These are phyloP conservation scores for Myiopsitta monachus DNA, from an alignment of 2,113 vertebrate genomes.

Conservation along the genomic window DNA sequence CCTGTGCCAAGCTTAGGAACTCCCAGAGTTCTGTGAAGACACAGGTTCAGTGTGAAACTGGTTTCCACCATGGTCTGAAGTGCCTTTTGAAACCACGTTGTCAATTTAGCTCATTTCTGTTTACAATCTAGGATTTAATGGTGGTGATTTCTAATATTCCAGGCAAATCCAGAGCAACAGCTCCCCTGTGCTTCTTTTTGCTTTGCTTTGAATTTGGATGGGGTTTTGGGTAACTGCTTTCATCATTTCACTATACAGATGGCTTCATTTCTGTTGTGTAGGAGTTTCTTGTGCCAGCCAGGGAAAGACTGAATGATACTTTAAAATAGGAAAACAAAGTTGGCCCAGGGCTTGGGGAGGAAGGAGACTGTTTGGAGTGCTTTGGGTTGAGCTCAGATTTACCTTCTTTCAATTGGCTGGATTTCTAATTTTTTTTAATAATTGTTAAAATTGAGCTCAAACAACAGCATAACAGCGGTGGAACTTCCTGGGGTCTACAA, in stretches of 20 bases:
- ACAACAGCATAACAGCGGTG: background rate
- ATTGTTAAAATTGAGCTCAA: background rate
- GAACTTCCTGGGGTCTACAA: background rate
- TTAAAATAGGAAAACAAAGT: background rate
- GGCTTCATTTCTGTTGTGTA: background rate
- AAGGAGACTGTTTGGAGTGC: background rate
- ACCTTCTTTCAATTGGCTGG: background rate
- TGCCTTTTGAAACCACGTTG: background rate
- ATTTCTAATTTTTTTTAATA: background rate
- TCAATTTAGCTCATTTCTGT: background rate
- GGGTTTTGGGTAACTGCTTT: background rate
- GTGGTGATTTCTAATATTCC: background rate
- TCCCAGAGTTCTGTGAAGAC: background rate
- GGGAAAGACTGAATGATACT: background rate
- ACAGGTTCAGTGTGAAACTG: fast-evolving
- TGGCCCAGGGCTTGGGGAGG: background rate
- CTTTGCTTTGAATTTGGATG: background rate
- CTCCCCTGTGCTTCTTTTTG: background rate
- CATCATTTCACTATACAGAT: background rate
- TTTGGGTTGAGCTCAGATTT: background rate
- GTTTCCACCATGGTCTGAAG: background rate
- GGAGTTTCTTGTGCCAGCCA: constrained; percentile 30
- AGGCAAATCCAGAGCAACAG: background rate
- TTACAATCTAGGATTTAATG: background rate
- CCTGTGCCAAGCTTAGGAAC: fast-evolving